Conservation (phyloP, 1,140 invertebrate genomes). For the Leptonema lineaticorne region DNA sequence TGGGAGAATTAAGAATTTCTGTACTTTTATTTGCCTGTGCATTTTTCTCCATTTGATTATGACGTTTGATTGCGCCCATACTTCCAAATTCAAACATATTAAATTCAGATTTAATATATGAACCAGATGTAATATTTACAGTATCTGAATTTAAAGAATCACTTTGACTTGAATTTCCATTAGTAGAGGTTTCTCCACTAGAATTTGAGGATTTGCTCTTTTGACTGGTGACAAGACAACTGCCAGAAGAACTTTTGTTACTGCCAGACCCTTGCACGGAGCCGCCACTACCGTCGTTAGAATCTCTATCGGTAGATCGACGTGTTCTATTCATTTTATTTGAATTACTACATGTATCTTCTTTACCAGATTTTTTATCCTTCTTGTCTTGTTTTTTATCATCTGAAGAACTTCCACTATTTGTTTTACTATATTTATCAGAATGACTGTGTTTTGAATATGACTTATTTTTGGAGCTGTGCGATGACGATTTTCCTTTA, state of each 20-base stretch:
- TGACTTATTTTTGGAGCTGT: slow-evolving; percentile 36
- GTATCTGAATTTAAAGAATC: slow-evolving; percentile 41
- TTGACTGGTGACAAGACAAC: slow-evolving; percentile 28
- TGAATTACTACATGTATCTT: slow-evolving; percentile 60
- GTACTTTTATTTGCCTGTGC: neutral
- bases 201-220: slow-evolving; percentile 45
- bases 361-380: slow-evolving; percentile 49
- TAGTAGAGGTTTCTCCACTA: slow-evolving; percentile 51
- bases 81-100: slow-evolving; percentile 38
- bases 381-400: slow-evolving; percentile 54
- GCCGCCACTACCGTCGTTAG: slow-evolving; percentile 57
- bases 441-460: slow-evolving; percentile 18
- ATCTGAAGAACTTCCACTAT: slow-evolving; percentile 34
- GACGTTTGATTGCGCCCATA: slow-evolving; percentile 21
- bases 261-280: slow-evolving; percentile 48
- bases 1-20: neutral
- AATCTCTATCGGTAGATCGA: slow-evolving; percentile 60
- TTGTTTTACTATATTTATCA: slow-evolving; percentile 22
- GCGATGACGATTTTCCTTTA: slow-evolving; percentile 28
- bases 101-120: slow-evolving; percentile 40
- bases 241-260: neutral
- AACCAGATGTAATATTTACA: slow-evolving; percentile 34
- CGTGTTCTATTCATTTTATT: slow-evolving; percentile 52
- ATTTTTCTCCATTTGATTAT: slow-evolving; percentile 2
- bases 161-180: slow-evolving; percentile 52